These are phyloP conservation scores for Ficedula albicollis DNA, from an alignment of 2,797 vertebrate species.

Conservation along the genomic window DNA sequence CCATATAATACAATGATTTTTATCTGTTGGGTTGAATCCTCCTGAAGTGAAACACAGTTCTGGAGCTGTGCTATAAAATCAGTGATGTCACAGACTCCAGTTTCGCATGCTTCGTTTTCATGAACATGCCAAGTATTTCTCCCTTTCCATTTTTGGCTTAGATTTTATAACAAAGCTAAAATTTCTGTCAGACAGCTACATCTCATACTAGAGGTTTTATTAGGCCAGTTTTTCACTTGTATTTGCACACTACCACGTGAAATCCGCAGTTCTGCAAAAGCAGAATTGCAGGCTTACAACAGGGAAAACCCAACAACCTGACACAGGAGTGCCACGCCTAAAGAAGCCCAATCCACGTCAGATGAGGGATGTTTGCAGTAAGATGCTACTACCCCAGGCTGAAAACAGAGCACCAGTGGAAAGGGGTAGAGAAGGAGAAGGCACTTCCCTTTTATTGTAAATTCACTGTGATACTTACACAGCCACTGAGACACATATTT, in stretches of 20 bases:
- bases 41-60: not conserved
- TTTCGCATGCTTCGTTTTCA: not conserved
- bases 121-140: not conserved
- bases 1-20: not conserved
- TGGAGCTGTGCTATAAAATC: not conserved
- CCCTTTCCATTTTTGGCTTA: not conserved
- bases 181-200: not conserved
- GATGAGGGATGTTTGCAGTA: not conserved
- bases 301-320: not conserved
- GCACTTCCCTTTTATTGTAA: not conserved
- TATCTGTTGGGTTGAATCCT: not conserved
- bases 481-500: not conserved
- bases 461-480: not conserved
- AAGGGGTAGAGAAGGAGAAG: not conserved
- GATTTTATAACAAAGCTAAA: not conserved
- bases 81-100: rapidly evolving
- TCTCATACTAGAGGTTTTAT: not conserved
- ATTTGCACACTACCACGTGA: not conserved
- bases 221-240: not conserved
- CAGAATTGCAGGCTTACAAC: not conserved
- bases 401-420: not conserved
- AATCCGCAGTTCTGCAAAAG: not conserved
- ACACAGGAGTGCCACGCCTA: not conserved
- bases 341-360: not conserved
- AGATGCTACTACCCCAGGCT: not conserved